A percentile compares a stretch with the other conserved stretches of the same genome.
These are phyloP conservation scores for Chouioia cunea DNA, from an alignment of 2,888 invertebrate genomes.

Conservation along the genomic window DNA sequence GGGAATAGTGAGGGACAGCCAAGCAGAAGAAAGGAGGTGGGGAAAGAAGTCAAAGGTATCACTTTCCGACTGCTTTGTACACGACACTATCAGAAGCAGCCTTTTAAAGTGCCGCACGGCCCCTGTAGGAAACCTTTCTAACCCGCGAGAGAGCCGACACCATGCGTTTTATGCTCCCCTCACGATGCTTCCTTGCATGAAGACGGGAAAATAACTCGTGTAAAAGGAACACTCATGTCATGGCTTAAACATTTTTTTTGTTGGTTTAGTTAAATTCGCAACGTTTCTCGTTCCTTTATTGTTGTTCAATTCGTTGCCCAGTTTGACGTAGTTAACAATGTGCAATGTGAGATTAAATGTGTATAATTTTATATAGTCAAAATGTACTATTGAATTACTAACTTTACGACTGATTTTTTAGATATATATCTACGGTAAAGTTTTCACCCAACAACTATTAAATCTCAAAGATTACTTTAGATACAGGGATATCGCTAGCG, in stretches of 20 bases:
- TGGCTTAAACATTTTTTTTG: too few species aligned
- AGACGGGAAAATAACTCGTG: too few species aligned
- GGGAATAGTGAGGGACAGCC: background rate
- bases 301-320: too few species aligned
- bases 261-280: too few species aligned
- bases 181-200: background rate
- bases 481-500: conserved; percentile 5
- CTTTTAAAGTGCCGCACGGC: conserved; percentile 15
- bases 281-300: too few species aligned
- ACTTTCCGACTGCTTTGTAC: conserved; percentile 36
- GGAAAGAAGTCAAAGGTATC: conserved; percentile 33
- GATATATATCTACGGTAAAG: background rate
- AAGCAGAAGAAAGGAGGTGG: background rate
- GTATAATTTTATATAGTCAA: too few species aligned
- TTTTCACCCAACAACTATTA: background rate
- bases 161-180: background rate
- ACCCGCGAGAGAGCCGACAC: too few species aligned
- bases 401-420: background rate
- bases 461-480: conserved; percentile 7
- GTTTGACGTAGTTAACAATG: too few species aligned
- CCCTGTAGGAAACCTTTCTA: too few species aligned
- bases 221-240: too few species aligned
- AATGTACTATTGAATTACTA: background rate
- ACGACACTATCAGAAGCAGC: conserved; percentile 5
- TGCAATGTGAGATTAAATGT: too few species aligned